Conservation (phyloP, 2,797 vertebrate species). For the Danio tinwini region DNA sequence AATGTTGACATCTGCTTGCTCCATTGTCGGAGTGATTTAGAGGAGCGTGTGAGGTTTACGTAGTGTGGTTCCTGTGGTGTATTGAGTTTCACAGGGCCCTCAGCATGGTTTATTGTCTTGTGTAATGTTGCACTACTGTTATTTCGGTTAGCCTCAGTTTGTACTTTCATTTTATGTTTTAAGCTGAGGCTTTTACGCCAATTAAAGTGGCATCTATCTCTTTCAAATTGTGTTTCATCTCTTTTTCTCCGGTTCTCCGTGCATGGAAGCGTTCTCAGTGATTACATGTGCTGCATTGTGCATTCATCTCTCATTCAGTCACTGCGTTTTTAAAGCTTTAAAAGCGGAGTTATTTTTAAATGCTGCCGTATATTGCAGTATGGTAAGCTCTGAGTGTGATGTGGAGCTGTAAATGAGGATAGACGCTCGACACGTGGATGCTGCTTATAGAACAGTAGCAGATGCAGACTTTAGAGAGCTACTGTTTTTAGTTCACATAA, state of each 20-base stretch:
- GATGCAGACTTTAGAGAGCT: not conserved
- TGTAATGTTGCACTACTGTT: slow-evolving; percentile 38
- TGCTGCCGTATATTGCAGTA: slow-evolving; percentile 1
- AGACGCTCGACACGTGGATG: not conserved
- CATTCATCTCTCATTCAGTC: slow-evolving; percentile 23
- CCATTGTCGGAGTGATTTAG: not conserved
- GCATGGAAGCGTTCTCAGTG: not conserved
- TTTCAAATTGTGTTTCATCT: not conserved
- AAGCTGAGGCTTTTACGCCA: slow-evolving; percentile 20
- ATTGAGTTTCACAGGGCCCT: slow-evolving; percentile 28
- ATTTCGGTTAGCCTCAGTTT: slow-evolving; percentile 49
- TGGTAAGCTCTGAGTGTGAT: not conserved
- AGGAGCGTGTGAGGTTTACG: slow-evolving; percentile 9
- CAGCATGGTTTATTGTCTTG: slow-evolving; percentile 45
- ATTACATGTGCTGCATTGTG: slow-evolving; percentile 3
- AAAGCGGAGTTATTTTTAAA: slow-evolving; percentile 44
- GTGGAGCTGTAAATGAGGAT: slow-evolving; percentile 4
- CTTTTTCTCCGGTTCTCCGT: not conserved
- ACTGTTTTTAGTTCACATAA: slow-evolving; percentile 10
- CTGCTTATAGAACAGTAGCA: slow-evolving; percentile 23
- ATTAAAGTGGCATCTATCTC: not conserved
- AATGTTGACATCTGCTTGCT: slow-evolving; percentile 1
- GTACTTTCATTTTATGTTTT: slow-evolving; percentile 14
- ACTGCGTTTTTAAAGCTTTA: slow-evolving; percentile 30
- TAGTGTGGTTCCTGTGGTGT: slow-evolving; percentile 22